Evolutionary conservation across 1,140 invertebrate species (phyloP).

Genomic region (Drosophila tani): DNA sequence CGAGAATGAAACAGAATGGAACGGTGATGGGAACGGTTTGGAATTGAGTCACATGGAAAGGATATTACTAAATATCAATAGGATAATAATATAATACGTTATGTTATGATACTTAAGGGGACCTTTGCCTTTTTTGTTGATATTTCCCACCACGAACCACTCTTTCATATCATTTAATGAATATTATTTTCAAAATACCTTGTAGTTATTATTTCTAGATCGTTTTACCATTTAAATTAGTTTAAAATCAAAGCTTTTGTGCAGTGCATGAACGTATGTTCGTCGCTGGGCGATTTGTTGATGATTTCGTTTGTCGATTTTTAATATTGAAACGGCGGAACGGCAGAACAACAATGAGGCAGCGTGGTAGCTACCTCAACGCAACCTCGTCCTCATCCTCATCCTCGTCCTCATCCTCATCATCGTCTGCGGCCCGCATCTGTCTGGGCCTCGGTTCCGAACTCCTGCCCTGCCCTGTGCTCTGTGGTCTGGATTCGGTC

Average conservation of each 20-base stretch:
- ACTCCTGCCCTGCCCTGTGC: constrained; percentile 10
- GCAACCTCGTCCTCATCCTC: constrained; percentile 18
- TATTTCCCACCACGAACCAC: accelerated
- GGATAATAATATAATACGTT: too few species aligned
- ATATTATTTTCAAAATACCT: too few species aligned
- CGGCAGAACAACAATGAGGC: constrained; percentile 20
- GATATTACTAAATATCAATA: background rate
- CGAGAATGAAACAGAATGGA: background rate
- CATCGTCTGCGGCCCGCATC: constrained; percentile 37
- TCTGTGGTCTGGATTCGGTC: constrained; percentile 15
- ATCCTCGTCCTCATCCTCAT: constrained; percentile 10
- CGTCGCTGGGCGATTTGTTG: constrained; percentile 28
- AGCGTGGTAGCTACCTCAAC: constrained; percentile 31
- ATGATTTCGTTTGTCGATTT: constrained; percentile 69
- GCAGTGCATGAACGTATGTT: background rate
- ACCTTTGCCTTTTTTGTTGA: too few species aligned
- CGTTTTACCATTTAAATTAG: background rate
- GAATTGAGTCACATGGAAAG: background rate
- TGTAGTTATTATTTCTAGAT: background rate
- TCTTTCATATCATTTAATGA: too few species aligned
- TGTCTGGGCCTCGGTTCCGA: constrained; percentile 33
- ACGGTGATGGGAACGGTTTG: too few species aligned
- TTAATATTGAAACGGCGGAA: constrained; percentile 61
- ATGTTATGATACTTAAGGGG: too few species aligned
- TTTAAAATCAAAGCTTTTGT: background rate